A percentile compares a stretch with the other conserved stretches of the same genome.
Conservation (phyloP, 2,888 invertebrate genomes). For the Drosophila macrothrix region DNA sequence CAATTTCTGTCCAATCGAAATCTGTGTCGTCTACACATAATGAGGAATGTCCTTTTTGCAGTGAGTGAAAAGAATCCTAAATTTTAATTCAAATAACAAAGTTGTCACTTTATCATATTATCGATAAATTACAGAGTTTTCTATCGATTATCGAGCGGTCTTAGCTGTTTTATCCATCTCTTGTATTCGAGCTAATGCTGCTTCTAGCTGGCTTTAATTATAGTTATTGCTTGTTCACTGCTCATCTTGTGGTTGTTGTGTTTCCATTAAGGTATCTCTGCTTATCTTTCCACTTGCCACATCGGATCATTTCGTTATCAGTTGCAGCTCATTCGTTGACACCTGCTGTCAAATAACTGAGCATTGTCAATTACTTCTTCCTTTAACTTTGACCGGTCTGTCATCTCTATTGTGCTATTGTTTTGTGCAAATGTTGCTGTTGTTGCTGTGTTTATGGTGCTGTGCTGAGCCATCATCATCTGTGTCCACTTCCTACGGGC, state of each 20-base stretch:
- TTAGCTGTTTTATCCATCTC: neutral
- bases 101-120: too few species aligned
- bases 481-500: conserved; percentile 16
- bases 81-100: too few species aligned
- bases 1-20: neutral
- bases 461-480: neutral
- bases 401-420: conserved; percentile 9
- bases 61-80: neutral
- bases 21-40: neutral
- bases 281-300: neutral
- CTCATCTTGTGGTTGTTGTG: neutral
- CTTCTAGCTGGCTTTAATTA: neutral
- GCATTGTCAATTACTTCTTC: neutral
- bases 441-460: neutral
- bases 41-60: neutral
- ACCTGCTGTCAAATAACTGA: conserved; percentile 10
- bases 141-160: neutral
- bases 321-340: neutral
- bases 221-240: too few species aligned
- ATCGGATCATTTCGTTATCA: neutral
- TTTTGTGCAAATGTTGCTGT: neutral
- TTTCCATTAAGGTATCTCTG: neutral
- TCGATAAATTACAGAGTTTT: too few species aligned
- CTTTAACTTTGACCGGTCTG: conserved; percentile 4
- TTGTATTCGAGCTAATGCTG: neutral